These are phyloP conservation scores for Aurelia aurita DNA, from an alignment of 30 jellyfish, hydroid and myxozoan genomes.

Conservation along the genomic window DNA sequence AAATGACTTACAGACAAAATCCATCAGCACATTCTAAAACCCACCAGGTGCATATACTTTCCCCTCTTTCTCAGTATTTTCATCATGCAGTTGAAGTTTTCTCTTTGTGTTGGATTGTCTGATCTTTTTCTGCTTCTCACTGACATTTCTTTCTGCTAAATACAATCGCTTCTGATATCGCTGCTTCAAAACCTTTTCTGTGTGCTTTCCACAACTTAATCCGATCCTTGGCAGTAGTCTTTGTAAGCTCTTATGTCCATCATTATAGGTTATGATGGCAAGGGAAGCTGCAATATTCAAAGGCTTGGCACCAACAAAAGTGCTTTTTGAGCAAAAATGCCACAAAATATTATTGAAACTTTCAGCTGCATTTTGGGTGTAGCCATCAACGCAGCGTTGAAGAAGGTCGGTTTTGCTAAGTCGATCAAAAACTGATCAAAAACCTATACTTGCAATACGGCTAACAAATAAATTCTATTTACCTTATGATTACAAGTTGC, in stretches of 20 bases:
- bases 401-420: conserved; percentile 9
- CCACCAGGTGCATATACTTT: conserved; percentile 1
- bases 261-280: too few species aligned
- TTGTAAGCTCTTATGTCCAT: too few species aligned
- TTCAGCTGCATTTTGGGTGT: conserved; percentile 36
- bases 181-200: neutral
- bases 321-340: conserved; percentile 15
- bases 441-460: too few species aligned
- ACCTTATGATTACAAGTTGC: too few species aligned
- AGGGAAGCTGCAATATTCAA: neutral
- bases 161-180: neutral
- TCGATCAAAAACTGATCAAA: conserved; percentile 30
- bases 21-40: neutral
- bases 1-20: neutral
- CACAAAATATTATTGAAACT: conserved; percentile 23
- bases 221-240: too few species aligned
- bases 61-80: neutral
- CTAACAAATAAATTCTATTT: too few species aligned
- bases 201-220: conserved; percentile 9
- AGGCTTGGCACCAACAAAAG: conserved; percentile 23
- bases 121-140: conserved; percentile 18
- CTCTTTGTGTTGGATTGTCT: conserved; percentile 29
- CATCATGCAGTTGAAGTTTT: conserved; percentile 17
- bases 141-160: conserved; percentile 9
- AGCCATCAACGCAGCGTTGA: conserved; percentile 17